These are phyloP conservation scores for Trissolcus basalis DNA, from an alignment of 1,140 invertebrate genomes.

Conservation along the genomic window DNA sequence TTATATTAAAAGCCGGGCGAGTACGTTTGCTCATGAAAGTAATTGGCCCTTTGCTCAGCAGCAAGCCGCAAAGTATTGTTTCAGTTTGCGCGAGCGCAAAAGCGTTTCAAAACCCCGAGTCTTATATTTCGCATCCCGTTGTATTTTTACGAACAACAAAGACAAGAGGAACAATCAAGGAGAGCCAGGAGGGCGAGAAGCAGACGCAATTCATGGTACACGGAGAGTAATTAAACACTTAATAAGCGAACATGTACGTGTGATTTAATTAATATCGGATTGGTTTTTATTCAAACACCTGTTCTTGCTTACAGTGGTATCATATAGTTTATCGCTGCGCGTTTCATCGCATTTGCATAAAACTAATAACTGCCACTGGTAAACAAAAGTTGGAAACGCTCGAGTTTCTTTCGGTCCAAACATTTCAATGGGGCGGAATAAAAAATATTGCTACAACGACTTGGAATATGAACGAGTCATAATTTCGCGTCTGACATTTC, in stretches of 20 bases:
- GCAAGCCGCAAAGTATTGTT: constrained; percentile 2
- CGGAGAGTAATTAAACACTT: background rate
- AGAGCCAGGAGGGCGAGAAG: too few species aligned
- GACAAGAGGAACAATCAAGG: background rate
- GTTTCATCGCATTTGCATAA: constrained; percentile 28
- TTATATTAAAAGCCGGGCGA: background rate
- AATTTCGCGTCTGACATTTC: constrained; percentile 7
- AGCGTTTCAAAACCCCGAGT: too few species aligned
- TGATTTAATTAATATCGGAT: constrained; percentile 21
- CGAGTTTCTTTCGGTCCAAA: background rate
- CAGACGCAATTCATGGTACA: too few species aligned
- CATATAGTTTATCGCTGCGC: constrained; percentile 2
- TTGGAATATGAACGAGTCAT: background rate
- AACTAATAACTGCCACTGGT: constrained; percentile 11
- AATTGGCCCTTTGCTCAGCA: constrained; percentile 12
- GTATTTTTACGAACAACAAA: background rate
- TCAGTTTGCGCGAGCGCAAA: too few species aligned
- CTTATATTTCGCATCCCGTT: too few species aligned
- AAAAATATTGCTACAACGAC: too few species aligned
- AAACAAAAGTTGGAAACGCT: constrained; percentile 5
- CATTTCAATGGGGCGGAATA: too few species aligned
- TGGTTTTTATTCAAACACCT: constrained; percentile 8
- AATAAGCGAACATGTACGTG: background rate
- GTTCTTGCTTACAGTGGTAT: constrained; percentile 4
- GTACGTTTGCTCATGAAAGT: constrained; percentile 4